Evolutionary conservation across 2,888 invertebrate species (phyloP), one percentile per base, ranked within the genome.

Genomic region (Drosophila helvetica): DNA sequence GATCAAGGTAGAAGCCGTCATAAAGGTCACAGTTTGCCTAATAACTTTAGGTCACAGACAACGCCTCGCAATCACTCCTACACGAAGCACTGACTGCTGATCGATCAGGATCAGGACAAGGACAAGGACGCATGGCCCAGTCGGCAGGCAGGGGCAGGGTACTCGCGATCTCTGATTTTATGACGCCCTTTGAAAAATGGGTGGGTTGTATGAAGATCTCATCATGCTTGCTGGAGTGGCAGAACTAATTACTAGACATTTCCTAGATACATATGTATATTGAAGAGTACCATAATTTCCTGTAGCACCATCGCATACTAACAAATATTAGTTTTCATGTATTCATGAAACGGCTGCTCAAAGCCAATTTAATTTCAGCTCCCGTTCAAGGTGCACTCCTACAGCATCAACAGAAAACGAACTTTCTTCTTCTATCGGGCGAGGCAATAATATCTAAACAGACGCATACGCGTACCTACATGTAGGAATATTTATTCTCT

Each of bases 61-160:
- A 86, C 87, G 88, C 86, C 88, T 80, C 58, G 63, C 58, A 72
- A 73, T 88, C 88, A 88, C 88, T 88, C 88, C 88, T 86, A 80
- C 87, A 33, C 70, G 73, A 83, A 80, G 74, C 79, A 78, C 67
- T 82, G 84, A 78, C 80, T 82, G 80, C 65, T 80, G 79, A 77
- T 70, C 53, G 52, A 22, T 15, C 55, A 30, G 27, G 22, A 22
- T 22, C 4, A 22, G 22, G 27, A 18, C 45, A 15, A 56, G 30
- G 25, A 10, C 30, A 64, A 64, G 64, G 66, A 52, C 66, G 18
- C n/a, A 1, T 9, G 54, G 33, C 48, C 64, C 15, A 1, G 5
- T 15, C 45, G 65, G n/a, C 7, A 22, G 22, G n/a, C 7, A 5
- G 43, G 18, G 22, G n/a, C 7, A 5, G 43, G 18, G 3, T 17